These are phyloP conservation scores for Rhyacichthys aspro DNA, from an alignment of 2,797 vertebrate genomes.

Conservation along the genomic window DNA sequence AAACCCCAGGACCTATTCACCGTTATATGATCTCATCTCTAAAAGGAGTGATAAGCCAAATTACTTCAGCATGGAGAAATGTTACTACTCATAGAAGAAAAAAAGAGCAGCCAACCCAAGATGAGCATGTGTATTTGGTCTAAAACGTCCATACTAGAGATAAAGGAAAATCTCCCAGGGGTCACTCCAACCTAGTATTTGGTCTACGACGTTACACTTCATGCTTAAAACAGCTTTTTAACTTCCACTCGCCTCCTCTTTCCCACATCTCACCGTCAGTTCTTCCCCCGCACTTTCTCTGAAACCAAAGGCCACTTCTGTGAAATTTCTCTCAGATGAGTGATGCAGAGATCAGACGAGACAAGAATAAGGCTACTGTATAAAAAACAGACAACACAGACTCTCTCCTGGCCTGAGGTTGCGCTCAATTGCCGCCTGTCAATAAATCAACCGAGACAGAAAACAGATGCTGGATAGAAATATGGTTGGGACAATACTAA, in stretches of 20 bases:
- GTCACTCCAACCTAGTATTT: conserved; percentile 25
- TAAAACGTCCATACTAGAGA: conserved; percentile 17
- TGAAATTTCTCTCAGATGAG: conserved; percentile 14
- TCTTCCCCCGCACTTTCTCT: neutral
- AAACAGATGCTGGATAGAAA: conserved; percentile 38
- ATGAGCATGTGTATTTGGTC: conserved; percentile 14
- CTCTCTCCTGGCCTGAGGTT: conserved; percentile 28
- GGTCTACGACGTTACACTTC: conserved; percentile 18
- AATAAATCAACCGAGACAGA: conserved; percentile 51
- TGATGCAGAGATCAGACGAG: conserved; percentile 31
- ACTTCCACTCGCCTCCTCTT: neutral
- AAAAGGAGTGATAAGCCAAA: neutral
- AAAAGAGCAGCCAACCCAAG: neutral
- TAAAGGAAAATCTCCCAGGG: conserved; percentile 15
- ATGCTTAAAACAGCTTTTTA: conserved; percentile 12
- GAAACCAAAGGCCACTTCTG: neutral
- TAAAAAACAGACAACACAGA: conserved; percentile 31
- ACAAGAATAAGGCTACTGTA: conserved; percentile 36
- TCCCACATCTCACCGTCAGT: neutral
- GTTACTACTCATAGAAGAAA: conserved; percentile 5
- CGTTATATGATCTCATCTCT: neutral
- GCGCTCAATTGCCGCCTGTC: conserved; percentile 31
- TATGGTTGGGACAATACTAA: conserved; percentile 9
- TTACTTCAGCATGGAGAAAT: conserved; percentile 8
- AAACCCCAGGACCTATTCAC: conserved; percentile 4